phyloP scores from a whole-genome alignment of 2,797 vertebrate genomes.

The Cephalopachus bancanus region DNA sequence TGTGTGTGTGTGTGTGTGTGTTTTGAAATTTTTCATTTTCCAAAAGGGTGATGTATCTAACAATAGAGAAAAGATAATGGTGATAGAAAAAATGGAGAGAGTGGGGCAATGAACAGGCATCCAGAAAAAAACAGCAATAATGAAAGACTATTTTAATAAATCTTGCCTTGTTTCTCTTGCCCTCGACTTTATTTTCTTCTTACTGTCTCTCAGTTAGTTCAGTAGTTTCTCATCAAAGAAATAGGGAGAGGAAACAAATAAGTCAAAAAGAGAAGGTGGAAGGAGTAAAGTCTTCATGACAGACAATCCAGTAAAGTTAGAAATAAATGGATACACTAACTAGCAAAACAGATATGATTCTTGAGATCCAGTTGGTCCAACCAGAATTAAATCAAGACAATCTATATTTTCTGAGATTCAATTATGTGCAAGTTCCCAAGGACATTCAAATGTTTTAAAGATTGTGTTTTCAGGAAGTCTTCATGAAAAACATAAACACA shows the following conservation, averaged over 20 bases:
- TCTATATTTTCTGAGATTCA: not conserved
- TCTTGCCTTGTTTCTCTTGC: not conserved
- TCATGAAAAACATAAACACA: not conserved
- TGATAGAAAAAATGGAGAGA: not conserved
- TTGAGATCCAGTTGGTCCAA: not conserved
- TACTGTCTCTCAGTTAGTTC: not conserved
- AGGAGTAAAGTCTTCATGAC: not conserved
- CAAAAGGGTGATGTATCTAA: not conserved
- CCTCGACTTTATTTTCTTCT: not conserved
- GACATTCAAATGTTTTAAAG: slow-evolving; percentile 4
- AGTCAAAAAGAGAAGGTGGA: slow-evolving; percentile 1
- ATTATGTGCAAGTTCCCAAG: not conserved
- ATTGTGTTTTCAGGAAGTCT: not conserved
- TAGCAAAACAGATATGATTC: not conserved
- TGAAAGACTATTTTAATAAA: not conserved
- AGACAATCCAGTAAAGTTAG: not conserved
- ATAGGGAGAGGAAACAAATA: not conserved
- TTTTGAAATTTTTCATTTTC: not conserved
- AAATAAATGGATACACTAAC: not conserved
- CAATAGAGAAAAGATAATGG: not conserved
- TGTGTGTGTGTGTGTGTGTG: not conserved
- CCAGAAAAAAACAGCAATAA: not conserved
- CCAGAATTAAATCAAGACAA: slow-evolving; percentile 25
- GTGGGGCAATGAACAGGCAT: not conserved
- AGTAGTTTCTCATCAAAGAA: not conserved